Evolutionary conservation across 2,797 vertebrate species (phyloP), one percentile per base, ranked within the genome.

Genomic region (Sitta carolinensis): DNA sequence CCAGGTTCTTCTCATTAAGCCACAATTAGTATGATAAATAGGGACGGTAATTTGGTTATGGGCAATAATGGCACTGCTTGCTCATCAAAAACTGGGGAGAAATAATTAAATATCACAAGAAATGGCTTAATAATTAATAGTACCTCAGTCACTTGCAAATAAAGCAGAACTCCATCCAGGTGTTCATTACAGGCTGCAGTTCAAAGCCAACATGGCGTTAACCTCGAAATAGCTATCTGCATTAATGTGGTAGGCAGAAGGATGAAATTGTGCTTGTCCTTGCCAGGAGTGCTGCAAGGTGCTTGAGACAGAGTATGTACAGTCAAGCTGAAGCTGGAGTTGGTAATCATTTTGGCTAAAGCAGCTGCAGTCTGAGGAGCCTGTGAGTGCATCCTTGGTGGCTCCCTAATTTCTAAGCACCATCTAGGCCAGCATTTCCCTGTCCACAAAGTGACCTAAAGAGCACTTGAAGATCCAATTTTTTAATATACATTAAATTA

Each of bases 21-120:
- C 95, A 96, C 95, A 97, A 98, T 98, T 98, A 98, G 84, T 94
- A 95, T 98, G 97, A 98, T 96, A 96, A 98, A 98, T 97, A 93
- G 76, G 64, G 92, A 92, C 82, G 67, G 86, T 97, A 95, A 95
- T 96, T 96, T 93, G 85, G 94, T 96, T 97, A 93, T 67, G 95
- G 94, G 89, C 87, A 96, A 90, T 93, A 96, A 97, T 74, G 95
- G 85, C 79, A 95, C 93, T 83, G 84, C 87, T 97, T 97, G 89
- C 88, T 97, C 93, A 97, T 95, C 87, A 96, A 76, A 96, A 97
- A 96, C 97, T 64, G 23, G 38, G 20, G 38, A 69, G 9, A 97
- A 97, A 94, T 74, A 94, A 96, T 94, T 92, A 95, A 90, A 96
- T 87, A 89, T 47, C 93, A 83, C 67, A 96, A 93, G 21, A 95